These are phyloP conservation scores for Aricia agestis DNA, from an alignment of 1,140 invertebrate species.

Conservation along the genomic window DNA sequence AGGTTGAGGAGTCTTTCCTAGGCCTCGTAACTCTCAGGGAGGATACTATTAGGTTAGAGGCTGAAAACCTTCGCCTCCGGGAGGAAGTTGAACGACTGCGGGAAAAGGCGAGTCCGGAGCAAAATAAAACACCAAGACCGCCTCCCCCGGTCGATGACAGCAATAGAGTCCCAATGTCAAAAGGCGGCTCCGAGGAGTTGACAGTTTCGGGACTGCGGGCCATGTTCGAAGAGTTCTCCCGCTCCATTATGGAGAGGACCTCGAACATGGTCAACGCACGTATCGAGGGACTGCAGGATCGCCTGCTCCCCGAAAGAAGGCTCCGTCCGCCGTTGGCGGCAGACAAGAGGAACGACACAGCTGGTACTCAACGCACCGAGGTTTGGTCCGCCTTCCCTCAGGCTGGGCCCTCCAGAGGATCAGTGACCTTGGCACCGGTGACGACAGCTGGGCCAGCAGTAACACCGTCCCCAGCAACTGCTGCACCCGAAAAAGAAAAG, in stretches of 20 bases:
- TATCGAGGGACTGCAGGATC: neutral
- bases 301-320: neutral
- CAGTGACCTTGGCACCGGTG: no score
- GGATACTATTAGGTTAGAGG: neutral
- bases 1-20: neutral
- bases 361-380: no score
- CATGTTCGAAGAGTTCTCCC: neutral
- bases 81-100: neutral
- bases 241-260: neutral
- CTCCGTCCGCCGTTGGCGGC: slow-evolving; percentile 16
- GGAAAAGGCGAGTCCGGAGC: neutral
- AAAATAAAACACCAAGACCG: neutral
- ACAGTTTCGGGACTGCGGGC: neutral
- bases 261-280: neutral
- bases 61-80: no score
- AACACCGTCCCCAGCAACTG: no score
- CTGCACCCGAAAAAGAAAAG: no score
- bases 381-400: no score
- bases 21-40: neutral
- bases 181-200: no score
- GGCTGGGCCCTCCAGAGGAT: no score
- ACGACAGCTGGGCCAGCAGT: no score
- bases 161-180: neutral
- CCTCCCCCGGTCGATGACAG: neutral
- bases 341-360: neutral